Evolutionary conservation across 1,140 invertebrate genomes (phyloP).

Genomic region (Nebria ingens): DNA sequence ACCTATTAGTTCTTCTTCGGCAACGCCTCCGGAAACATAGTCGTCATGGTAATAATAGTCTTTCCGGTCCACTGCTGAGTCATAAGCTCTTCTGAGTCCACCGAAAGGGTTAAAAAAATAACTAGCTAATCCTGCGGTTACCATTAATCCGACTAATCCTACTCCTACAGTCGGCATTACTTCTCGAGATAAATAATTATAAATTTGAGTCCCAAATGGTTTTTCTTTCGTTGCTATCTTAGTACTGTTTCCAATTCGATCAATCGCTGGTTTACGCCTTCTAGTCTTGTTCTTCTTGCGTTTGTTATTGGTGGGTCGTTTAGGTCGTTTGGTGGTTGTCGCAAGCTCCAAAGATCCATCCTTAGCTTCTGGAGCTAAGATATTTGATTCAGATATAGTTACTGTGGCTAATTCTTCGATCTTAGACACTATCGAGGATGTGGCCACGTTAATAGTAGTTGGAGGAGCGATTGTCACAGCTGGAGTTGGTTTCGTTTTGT

Average conservation of each 20-base stretch:
- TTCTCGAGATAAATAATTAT: slow-evolving; percentile 65
- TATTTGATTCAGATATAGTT: slow-evolving; percentile 18
- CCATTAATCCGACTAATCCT: slow-evolving; percentile 57
- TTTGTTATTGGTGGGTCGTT: slow-evolving; percentile 30
- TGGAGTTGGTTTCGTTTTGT: slow-evolving; percentile 19
- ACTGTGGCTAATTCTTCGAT: slow-evolving; percentile 17
- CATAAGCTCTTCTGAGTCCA: slow-evolving; percentile 53
- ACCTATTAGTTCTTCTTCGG: slow-evolving; percentile 61
- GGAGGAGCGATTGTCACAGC: slow-evolving; percentile 25
- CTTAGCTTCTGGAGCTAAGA: slow-evolving; percentile 37
- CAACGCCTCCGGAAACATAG: slow-evolving; percentile 49
- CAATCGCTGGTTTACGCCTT: slow-evolving; percentile 39
- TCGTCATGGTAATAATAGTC: slow-evolving; percentile 53
- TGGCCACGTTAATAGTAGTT: slow-evolving; percentile 14
- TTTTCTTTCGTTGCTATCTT: slow-evolving; percentile 40
- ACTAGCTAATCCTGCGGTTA: slow-evolving; percentile 58
- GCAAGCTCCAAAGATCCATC: slow-evolving; percentile 44
- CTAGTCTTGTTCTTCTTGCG: slow-evolving; percentile 49
- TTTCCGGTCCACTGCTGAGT: slow-evolving; percentile 42
- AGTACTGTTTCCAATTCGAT: slow-evolving; percentile 37
- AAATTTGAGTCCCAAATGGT: slow-evolving; percentile 59
- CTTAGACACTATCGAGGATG: slow-evolving; percentile 18
- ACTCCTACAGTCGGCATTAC: slow-evolving; percentile 70
- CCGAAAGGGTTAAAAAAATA: slow-evolving; percentile 66
- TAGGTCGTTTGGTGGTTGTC: slow-evolving; percentile 40